Evolutionary conservation across 1,140 invertebrate species (phyloP).

Genomic region (Paracyclopina nana): DNA sequence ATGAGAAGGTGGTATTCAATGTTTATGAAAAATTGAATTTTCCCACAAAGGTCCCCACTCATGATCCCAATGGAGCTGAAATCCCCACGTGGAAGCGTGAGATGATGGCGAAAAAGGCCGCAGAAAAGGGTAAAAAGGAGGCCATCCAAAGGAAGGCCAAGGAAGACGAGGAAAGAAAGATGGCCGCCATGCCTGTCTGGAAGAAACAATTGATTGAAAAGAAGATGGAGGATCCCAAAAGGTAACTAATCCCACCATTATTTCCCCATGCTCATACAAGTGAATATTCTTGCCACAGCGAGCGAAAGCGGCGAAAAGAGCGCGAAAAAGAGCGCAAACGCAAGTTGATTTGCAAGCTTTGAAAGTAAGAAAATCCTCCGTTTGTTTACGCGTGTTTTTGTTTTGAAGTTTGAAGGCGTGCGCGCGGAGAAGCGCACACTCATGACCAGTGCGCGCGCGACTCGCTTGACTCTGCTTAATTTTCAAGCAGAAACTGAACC

Average conservation of each 20-base stretch:
- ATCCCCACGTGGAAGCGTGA: constrained; percentile 85
- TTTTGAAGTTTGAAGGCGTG: no score
- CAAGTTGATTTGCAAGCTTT: neutral
- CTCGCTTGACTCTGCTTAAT: no score
- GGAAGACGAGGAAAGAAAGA: constrained; percentile 61
- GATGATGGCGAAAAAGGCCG: constrained; percentile 78
- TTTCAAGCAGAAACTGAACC: neutral
- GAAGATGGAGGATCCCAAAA: constrained; percentile 33
- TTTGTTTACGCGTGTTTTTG: no score
- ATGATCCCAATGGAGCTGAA: constrained; percentile 60
- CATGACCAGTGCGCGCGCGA: no score
- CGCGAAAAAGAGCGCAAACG: neutral
- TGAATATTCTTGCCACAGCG: neutral
- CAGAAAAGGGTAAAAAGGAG: constrained; percentile 71
- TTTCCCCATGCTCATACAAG: neutral
- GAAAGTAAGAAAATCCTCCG: neutral
- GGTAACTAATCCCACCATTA: neutral
- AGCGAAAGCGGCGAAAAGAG: neutral
- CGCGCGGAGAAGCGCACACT: no score
- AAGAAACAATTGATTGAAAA: constrained; percentile 69
- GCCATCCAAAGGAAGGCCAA: constrained; percentile 57
- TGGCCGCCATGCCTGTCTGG: constrained; percentile 73
- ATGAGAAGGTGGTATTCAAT: neutral
- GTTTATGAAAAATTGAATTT: constrained; percentile 23
- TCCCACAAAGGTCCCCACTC: constrained; percentile 67